These are phyloP conservation scores for Pagrus major DNA, from an alignment of 2,113 vertebrate species.

Conservation along the genomic window DNA sequence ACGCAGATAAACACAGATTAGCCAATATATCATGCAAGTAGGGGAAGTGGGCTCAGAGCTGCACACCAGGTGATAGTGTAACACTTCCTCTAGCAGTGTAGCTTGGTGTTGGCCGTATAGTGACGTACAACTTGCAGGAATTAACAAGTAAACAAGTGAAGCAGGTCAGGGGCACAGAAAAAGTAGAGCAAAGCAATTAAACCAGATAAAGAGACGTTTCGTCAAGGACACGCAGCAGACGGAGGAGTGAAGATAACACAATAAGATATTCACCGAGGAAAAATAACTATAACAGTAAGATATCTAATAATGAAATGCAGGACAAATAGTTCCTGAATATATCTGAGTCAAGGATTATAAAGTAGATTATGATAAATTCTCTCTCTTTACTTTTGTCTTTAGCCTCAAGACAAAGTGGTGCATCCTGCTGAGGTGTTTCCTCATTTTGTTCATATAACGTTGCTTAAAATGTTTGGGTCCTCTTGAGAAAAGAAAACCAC, in stretches of 20 bases:
- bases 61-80: neutral
- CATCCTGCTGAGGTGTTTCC: neutral
- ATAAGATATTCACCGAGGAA: neutral
- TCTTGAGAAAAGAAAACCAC: neutral
- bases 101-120: neutral
- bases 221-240: slow-evolving; percentile 4
- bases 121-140: neutral
- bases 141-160: slow-evolving; percentile 8
- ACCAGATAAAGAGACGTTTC: neutral
- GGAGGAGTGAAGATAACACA: neutral
- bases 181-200: slow-evolving; percentile 33
- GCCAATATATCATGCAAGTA: neutral
- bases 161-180: slow-evolving; percentile 11
- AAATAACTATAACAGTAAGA: neutral
- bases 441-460: neutral
- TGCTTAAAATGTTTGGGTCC: neutral
- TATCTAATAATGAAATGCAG: no score
- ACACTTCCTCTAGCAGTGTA: neutral
- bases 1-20: slow-evolving; percentile 46
- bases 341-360: neutral
- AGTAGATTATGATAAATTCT: neutral
- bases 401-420: neutral
- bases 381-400: no score
- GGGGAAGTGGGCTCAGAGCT: neutral
- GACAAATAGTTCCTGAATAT: neutral